phyloP scores from a whole-genome alignment of 2,113 vertebrate species.

The Numida meleagris region DNA sequence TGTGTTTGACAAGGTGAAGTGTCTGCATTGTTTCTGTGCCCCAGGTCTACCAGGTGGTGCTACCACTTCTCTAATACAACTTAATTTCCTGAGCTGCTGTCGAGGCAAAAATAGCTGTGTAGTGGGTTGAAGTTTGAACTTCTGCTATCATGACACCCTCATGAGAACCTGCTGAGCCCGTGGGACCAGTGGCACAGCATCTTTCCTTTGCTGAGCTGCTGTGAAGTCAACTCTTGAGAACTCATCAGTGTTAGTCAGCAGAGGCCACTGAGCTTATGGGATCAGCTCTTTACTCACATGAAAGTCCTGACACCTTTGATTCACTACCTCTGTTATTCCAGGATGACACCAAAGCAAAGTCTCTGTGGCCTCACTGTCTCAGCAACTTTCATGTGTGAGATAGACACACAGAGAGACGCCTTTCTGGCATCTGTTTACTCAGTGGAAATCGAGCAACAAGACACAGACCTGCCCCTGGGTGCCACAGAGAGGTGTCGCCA shows the following conservation, averaged over 20 bases:
- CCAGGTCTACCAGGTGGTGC: background rate
- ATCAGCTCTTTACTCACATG: constrained; percentile 59
- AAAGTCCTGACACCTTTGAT: constrained; percentile 50
- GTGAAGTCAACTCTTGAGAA: background rate
- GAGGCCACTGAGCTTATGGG: constrained; percentile 12
- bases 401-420: background rate
- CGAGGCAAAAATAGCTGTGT: background rate
- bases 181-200: constrained; percentile 16
- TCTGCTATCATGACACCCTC: background rate
- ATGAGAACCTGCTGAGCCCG: background rate
- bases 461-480: background rate
- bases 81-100: background rate
- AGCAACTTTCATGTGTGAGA: constrained; percentile 35
- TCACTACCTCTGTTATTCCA: constrained; percentile 53
- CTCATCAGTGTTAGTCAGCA: constrained; percentile 37
- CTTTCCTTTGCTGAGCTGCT: constrained; percentile 32
- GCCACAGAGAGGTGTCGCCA: background rate
- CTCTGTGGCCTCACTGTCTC: constrained; percentile 55
- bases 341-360: constrained; percentile 63
- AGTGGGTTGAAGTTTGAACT: background rate
- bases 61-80: background rate
- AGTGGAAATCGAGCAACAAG: constrained; percentile 26
- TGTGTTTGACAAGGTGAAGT: background rate
- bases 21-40: background rate
- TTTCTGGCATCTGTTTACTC: constrained; percentile 41